These are phyloP conservation scores for Semnornis frantzii DNA, from an alignment of 2,113 vertebrate species.

Conservation along the genomic window DNA sequence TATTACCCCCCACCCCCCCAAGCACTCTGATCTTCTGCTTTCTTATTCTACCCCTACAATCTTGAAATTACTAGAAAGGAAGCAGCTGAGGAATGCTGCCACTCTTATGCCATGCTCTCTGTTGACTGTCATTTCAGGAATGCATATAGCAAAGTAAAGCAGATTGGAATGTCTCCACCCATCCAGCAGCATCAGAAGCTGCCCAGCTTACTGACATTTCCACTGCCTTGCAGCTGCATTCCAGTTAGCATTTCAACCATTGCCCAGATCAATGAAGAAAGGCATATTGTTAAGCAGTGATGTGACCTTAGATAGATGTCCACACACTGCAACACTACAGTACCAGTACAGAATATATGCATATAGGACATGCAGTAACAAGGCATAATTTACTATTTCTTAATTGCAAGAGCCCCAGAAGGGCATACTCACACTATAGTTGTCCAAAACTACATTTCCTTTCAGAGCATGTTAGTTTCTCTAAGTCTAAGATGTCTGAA, in stretches of 20 bases:
- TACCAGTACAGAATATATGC: too few relatives aligned
- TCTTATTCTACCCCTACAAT: neutral
- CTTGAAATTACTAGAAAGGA: slow-evolving; percentile 73
- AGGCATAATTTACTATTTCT: neutral
- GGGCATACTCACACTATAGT: neutral
- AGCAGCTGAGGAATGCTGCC: slow-evolving; percentile 90
- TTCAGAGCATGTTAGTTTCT: neutral
- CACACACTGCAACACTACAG: neutral
- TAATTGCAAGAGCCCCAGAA: neutral
- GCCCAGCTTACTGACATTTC: slow-evolving; percentile 12
- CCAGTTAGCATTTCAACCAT: slow-evolving; percentile 42
- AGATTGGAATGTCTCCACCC: slow-evolving; percentile 84
- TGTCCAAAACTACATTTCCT: neutral
- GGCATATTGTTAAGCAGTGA: neutral
- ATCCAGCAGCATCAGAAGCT: slow-evolving; percentile 65
- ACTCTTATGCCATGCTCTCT: slow-evolving; percentile 83
- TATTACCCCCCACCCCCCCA: neutral
- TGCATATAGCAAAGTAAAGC: slow-evolving; percentile 77
- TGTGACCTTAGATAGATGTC: neutral
- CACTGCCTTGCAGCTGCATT: slow-evolving; percentile 11
- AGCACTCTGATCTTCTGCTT: neutral
- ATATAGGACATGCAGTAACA: neutral
- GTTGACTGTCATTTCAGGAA: slow-evolving; percentile 86
- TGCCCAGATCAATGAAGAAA: slow-evolving; percentile 23
- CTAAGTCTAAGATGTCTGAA: neutral